Percentiles rank a stretch among this genome's conserved stretches.
These are phyloP conservation scores for Diplodus puntazzo DNA, from an alignment of 2,797 vertebrate species.

Conservation along the genomic window DNA sequence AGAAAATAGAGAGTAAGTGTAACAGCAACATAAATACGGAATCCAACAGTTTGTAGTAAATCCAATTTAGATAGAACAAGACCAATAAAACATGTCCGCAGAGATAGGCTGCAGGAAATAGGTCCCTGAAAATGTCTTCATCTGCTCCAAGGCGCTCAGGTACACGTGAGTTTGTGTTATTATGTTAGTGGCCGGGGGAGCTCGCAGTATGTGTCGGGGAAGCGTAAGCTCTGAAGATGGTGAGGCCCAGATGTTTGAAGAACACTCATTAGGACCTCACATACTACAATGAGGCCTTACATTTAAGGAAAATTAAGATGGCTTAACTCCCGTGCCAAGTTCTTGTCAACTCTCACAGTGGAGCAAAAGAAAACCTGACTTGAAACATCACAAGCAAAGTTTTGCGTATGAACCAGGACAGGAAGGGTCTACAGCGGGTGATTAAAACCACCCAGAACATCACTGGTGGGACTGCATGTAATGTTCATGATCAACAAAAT, in stretches of 20 bases:
- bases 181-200: neutral
- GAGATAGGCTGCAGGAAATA: constrained; percentile 13
- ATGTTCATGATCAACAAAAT: neutral
- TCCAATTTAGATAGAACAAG: constrained; percentile 11
- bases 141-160: neutral
- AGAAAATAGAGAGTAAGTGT: neutral
- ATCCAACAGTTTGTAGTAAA: constrained; percentile 2
- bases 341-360: too few relatives aligned
- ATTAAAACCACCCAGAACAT: too few relatives aligned
- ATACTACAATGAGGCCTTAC: too few relatives aligned
- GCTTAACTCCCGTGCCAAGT: too few relatives aligned
- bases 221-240: neutral
- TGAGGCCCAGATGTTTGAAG: neutral
- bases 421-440: too few relatives aligned
- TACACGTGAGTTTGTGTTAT: neutral
- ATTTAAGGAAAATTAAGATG: too few relatives aligned
- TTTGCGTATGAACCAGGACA: too few relatives aligned
- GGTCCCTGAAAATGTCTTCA: neutral
- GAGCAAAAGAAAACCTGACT: too few relatives aligned
- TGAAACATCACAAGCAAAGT: too few relatives aligned
- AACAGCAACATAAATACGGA: constrained; percentile 13
- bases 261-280: neutral
- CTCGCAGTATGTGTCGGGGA: neutral
- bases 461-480: neutral
- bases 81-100: neutral